Conservation (phyloP, 2,113 vertebrate genomes). For the Austrofundulus limnaeus region DNA sequence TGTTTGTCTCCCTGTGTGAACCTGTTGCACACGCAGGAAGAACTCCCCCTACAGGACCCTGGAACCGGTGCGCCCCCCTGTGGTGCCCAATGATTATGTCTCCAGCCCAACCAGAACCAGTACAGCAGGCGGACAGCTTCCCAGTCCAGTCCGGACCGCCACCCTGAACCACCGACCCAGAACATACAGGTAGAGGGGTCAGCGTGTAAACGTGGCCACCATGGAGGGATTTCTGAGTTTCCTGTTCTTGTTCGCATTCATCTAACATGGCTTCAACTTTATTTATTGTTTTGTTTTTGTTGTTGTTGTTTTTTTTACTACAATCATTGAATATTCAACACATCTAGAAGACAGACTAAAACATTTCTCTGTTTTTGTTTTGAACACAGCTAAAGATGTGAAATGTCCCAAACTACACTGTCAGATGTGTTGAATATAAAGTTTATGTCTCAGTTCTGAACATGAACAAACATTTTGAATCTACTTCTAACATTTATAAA, state of each 20-base stretch:
- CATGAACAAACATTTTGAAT: neutral
- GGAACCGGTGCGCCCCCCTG: constrained; percentile 95
- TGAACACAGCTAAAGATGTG: neutral
- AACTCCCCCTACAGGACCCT: constrained; percentile 96
- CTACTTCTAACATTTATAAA: too few relatives aligned
- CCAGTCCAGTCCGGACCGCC: constrained; percentile 92
- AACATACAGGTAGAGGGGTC: constrained; percentile 90
- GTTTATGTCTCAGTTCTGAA: constrained; percentile 4
- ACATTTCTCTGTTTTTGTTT: neutral
- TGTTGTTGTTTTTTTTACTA: neutral
- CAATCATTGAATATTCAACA: constrained; percentile 5
- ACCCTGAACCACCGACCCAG: constrained; percentile 93
- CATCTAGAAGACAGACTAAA: neutral
- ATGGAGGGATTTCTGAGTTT: neutral
- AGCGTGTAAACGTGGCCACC: constrained; percentile 9
- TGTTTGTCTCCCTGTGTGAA: constrained; percentile 1
- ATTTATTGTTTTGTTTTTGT: too few relatives aligned
- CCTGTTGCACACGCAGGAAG: constrained; percentile 79
- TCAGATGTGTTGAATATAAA: constrained; percentile 18
- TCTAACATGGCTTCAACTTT: neutral
- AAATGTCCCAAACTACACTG: neutral
- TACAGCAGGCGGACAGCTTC: constrained; percentile 81
- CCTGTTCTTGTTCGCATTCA: neutral
- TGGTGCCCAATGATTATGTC: constrained; percentile 96
- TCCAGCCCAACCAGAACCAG: constrained; percentile 90